Evolutionary conservation across 2,888 invertebrate species (phyloP), one percentile per base, ranked within the genome.

Genomic region (Anodontia alba): DNA sequence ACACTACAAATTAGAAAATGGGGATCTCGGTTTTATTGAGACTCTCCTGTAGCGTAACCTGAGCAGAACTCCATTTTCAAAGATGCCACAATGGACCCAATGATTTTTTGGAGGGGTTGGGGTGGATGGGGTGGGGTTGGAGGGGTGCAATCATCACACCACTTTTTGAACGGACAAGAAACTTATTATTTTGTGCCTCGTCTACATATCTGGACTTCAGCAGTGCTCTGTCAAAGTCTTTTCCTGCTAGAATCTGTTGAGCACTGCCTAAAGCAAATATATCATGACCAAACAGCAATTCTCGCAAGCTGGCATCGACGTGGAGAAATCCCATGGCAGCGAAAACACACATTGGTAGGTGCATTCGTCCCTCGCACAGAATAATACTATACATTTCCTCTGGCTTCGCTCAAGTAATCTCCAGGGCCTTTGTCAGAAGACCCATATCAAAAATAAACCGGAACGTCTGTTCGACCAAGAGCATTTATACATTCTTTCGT

Each of bases 161-260:
- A 75, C 3, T 17, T 17, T 54, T 54, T 15, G 68, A 75, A 17
- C 54, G 68, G 1, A 15, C 49, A 12, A 75, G 54, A 23, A 75
- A 42, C 8, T 68, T 23, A 1, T 20, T 29, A 33, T 68, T 43
- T 8, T 68, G 23, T 8, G 33, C 69, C 54, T 75, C 75, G 29
- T 75, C 75, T 36, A 75, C 46, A 15, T 68, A n/a, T 51, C 29
- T 69, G 12, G 68, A 69, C 17, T 68, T 68, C 29, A 20, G 1
- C 20, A 75, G 10, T 20, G 54, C 75, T 0, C 68, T 17, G 26
- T 69, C 75, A 31, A 75, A 75, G 33, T 75, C 69, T 51, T 75
- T 75, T 10, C 75, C 69, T 26, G 54, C 3, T 0, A 75, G 26
- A 29, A 76, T 69, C 31, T 57, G 33, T 5, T 15, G 2, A 31